A percentile compares a stretch with the other conserved stretches of the same genome.
Conservation (phyloP, 2,113 vertebrate species). For the Gorsachius goisagi region DNA sequence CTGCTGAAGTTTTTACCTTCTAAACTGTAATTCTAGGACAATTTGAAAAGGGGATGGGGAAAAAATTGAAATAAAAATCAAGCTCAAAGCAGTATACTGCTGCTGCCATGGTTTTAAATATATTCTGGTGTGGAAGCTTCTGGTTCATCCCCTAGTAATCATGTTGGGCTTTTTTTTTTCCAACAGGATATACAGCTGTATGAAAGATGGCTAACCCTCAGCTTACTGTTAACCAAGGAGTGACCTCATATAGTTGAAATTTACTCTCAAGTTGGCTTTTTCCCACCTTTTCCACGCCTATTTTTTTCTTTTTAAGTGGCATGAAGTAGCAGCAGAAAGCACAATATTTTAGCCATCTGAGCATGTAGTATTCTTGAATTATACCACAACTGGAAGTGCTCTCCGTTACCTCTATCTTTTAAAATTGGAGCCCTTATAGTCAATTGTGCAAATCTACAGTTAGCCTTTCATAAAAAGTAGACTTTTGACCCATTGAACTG, state of each 20-base stretch:
- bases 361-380: slow-evolving; percentile 58
- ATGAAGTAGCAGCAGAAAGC: slow-evolving; percentile 57
- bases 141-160: background rate
- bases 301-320: slow-evolving; percentile 26
- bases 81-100: background rate
- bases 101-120: background rate
- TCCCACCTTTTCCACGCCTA: slow-evolving; percentile 18
- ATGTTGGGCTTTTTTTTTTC: background rate
- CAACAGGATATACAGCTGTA: background rate
- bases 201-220: slow-evolving; percentile 18
- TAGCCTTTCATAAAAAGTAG: slow-evolving; percentile 59
- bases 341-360: slow-evolving; percentile 68
- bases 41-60: background rate
- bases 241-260: slow-evolving; percentile 19
- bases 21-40: background rate
- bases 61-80: background rate
- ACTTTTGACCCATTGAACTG: slow-evolving; percentile 74
- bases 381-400: slow-evolving; percentile 64
- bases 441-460: slow-evolving; percentile 69
- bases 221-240: slow-evolving; percentile 57
- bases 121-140: background rate
- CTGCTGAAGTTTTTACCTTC: background rate
- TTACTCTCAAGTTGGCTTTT: slow-evolving; percentile 44
- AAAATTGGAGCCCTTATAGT: slow-evolving; percentile 74
- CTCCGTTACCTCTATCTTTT: slow-evolving; percentile 66